These are phyloP conservation scores for Miltochrista miniata DNA, from an alignment of 2,888 invertebrate genomes.

Conservation along the genomic window DNA sequence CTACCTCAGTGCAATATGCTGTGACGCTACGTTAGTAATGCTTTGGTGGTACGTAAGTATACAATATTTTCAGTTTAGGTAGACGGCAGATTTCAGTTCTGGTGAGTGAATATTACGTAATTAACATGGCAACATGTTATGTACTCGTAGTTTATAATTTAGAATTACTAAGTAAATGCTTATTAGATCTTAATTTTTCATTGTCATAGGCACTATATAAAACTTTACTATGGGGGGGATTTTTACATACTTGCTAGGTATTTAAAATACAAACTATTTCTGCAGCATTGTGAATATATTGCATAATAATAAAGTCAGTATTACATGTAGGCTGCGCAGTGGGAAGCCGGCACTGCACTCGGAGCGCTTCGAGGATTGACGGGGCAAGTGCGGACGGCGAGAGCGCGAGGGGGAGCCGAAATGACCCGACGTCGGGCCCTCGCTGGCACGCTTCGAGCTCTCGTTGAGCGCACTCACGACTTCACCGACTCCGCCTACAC, in stretches of 20 bases:
- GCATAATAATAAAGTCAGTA: slow-evolving; percentile 14
- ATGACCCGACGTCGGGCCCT: slow-evolving; percentile 89
- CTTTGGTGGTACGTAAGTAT: slow-evolving; percentile 20
- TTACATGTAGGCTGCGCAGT: slow-evolving; percentile 70
- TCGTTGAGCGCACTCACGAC: slow-evolving; percentile 97
- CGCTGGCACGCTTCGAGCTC: slow-evolving; percentile 93
- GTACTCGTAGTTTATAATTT: slow-evolving; percentile 16
- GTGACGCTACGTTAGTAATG: slow-evolving; percentile 15
- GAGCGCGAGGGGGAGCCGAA: slow-evolving; percentile 88
- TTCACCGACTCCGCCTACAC: slow-evolving; percentile 99
- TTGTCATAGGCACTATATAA: not conserved
- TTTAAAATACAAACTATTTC: too few relatives aligned
- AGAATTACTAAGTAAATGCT: slow-evolving; percentile 25
- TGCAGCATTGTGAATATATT: not conserved
- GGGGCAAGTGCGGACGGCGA: slow-evolving; percentile 93
- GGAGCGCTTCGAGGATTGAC: slow-evolving; percentile 93
- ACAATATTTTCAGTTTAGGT: slow-evolving; percentile 16
- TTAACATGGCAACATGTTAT: slow-evolving; percentile 9
- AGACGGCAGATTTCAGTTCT: too few relatives aligned
- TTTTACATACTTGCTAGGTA: slow-evolving; percentile 19
- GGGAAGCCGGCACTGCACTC: slow-evolving; percentile 88
- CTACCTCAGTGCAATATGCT: slow-evolving; percentile 10
- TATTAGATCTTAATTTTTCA: slow-evolving; percentile 27
- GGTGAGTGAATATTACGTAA: slow-evolving; percentile 29
- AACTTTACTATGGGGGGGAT: not conserved